Conservation (phyloP, 2,888 invertebrate genomes). For the Pristionchus mayeri region DNA sequence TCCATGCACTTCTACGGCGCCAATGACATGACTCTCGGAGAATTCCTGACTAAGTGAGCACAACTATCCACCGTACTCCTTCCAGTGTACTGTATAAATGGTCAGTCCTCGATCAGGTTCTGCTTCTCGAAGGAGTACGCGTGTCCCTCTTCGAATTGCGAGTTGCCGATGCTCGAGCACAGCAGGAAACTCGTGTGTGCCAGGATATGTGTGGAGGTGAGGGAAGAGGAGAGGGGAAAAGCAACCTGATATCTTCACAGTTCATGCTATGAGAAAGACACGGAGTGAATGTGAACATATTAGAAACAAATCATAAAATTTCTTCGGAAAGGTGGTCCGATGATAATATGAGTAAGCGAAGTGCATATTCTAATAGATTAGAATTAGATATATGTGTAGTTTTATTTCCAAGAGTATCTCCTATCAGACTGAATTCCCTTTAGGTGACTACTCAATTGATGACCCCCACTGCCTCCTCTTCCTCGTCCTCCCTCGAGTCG, state of each 20-base stretch:
- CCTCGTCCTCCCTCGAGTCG: background rate
- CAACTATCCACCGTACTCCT: background rate
- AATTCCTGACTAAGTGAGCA: conserved; percentile 84
- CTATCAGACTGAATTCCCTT: background rate
- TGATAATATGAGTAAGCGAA: no score
- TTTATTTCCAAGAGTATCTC: no score
- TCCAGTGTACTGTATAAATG: background rate
- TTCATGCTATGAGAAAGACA: no score
- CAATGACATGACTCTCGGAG: conserved; percentile 94
- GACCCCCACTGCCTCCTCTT: conserved; percentile 50
- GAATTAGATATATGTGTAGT: no score
- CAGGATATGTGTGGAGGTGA: conserved; percentile 63
- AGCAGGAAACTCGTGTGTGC: conserved; percentile 86
- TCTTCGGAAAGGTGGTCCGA: no score
- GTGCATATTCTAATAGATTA: no score
- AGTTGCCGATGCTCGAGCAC: conserved; percentile 89
- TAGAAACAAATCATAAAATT: no score
- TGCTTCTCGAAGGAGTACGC: conserved; percentile 84
- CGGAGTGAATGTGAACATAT: no score
- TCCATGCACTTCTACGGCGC: conserved; percentile 93
- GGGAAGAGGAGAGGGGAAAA: background rate
- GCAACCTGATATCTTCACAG: no score
- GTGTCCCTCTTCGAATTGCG: conserved; percentile 87
- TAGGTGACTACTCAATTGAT: conserved; percentile 71
- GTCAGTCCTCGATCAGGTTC: conserved; percentile 63